A percentile compares a stretch with the other conserved stretches of the same genome.
phyloP scores from a whole-genome alignment of 2,888 invertebrate species.

The Cataglyphis livida region DNA sequence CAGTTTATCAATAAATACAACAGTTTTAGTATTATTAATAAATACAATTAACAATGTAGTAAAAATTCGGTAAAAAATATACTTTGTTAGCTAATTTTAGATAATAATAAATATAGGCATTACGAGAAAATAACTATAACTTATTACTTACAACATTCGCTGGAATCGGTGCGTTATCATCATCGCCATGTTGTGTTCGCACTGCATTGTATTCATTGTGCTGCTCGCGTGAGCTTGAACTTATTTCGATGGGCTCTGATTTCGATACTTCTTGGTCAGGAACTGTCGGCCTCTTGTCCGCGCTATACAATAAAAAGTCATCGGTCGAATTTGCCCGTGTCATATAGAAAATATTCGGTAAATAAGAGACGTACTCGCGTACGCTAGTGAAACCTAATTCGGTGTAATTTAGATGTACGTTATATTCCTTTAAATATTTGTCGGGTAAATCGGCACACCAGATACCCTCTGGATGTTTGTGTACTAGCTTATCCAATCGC shows the following conservation, averaged over 20 bases:
- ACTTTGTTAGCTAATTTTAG: not conserved
- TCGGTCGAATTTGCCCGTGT: conserved; percentile 67
- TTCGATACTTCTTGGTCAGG: not conserved
- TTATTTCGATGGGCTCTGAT: not conserved
- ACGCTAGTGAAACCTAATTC: conserved; percentile 82
- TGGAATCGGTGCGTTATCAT: conserved; percentile 76
- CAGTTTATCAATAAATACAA: not conserved
- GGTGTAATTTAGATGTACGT: conserved; percentile 75
- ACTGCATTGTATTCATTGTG: not conserved
- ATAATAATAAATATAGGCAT: not conserved
- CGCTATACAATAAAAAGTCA: conserved; percentile 77
- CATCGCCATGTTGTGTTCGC: not conserved
- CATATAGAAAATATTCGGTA: conserved; percentile 80
- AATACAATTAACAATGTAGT: not conserved
- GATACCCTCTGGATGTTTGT: conserved; percentile 80
- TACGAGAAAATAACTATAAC: not conserved
- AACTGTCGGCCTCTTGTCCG: conserved; percentile 59
- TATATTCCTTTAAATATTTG: conserved; percentile 76
- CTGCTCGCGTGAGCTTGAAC: not conserved
- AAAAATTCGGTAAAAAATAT: not conserved
- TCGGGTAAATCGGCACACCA: conserved; percentile 81
- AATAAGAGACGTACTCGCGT: conserved; percentile 75
- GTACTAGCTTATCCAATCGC: conserved; percentile 77
- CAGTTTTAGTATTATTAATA: not conserved
- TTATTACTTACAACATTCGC: conserved; percentile 71